phyloP scores from a whole-genome alignment of 2,113 vertebrate genomes.

The Cottus gobio region DNA sequence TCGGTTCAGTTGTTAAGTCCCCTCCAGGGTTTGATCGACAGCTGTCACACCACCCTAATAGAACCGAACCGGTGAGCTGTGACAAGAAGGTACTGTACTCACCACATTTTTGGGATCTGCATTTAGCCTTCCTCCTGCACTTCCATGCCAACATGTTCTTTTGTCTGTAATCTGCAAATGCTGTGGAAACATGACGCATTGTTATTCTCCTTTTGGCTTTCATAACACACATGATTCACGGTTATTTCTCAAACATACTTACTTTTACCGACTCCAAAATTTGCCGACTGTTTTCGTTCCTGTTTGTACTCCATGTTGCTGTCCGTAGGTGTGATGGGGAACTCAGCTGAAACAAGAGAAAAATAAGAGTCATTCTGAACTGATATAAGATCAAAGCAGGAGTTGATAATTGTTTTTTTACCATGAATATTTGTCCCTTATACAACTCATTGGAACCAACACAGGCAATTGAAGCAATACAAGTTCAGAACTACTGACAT shows the following conservation, averaged over 20 bases:
- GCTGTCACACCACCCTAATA: neutral
- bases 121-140: conserved; percentile 91
- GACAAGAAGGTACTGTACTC: conserved; percentile 60
- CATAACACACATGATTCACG: neutral
- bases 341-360: conserved; percentile 60
- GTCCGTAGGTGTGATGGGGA: conserved; percentile 67
- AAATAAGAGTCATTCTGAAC: neutral
- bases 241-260: conserved; percentile 25
- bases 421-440: neutral
- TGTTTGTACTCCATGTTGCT: conserved; percentile 78
- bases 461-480: neutral
- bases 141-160: conserved; percentile 94
- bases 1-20: neutral
- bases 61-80: neutral
- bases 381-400: neutral
- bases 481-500: neutral
- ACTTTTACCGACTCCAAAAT: conserved; percentile 87
- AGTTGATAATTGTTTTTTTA: neutral
- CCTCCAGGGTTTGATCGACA: neutral
- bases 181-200: conserved; percentile 68
- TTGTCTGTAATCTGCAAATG: conserved; percentile 84
- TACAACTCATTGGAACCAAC: neutral
- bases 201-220: neutral
- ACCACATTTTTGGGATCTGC: conserved; percentile 97
- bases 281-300: conserved; percentile 72